A percentile compares a stretch with the other conserved stretches of the same genome.
phyloP scores from a whole-genome alignment of 2,113 vertebrate species.

The Megalops atlanticus region DNA sequence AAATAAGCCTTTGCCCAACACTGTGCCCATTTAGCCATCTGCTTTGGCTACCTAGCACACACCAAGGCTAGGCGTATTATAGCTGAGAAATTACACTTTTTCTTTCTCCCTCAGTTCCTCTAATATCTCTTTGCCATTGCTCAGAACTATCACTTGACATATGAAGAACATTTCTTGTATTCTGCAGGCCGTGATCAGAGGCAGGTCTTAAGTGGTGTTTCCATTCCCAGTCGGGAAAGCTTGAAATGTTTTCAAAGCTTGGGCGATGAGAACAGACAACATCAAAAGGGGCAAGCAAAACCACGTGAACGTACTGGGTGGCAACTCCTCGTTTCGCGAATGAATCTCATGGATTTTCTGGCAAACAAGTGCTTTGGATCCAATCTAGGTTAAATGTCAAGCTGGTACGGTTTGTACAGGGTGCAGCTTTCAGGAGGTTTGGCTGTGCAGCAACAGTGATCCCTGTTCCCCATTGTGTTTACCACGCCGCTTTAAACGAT shows the following conservation, averaged over 20 bases:
- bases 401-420: background rate
- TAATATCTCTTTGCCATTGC: constrained; percentile 2
- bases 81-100: constrained; percentile 55
- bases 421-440: constrained; percentile 8
- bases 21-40: constrained; percentile 65
- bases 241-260: too few species aligned
- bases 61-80: constrained; percentile 64
- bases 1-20: constrained; percentile 52
- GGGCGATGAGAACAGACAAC: too few species aligned
- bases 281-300: too few species aligned
- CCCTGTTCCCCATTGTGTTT: constrained; percentile 25
- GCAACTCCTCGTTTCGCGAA: too few species aligned
- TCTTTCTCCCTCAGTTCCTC: background rate
- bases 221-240: too few species aligned
- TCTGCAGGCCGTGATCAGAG: constrained; percentile 9
- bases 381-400: constrained; percentile 6
- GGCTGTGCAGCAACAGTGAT: constrained; percentile 11
- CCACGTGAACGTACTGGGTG: too few species aligned
- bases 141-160: constrained; percentile 36
- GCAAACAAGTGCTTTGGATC: background rate
- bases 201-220: background rate
- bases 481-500: background rate
- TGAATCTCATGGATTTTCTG: too few species aligned
- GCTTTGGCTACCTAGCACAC: constrained; percentile 87
- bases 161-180: constrained; percentile 37